Base-by-base conservation (phyloP, 1,140 invertebrate genomes). In the Diprion similis region DNA sequence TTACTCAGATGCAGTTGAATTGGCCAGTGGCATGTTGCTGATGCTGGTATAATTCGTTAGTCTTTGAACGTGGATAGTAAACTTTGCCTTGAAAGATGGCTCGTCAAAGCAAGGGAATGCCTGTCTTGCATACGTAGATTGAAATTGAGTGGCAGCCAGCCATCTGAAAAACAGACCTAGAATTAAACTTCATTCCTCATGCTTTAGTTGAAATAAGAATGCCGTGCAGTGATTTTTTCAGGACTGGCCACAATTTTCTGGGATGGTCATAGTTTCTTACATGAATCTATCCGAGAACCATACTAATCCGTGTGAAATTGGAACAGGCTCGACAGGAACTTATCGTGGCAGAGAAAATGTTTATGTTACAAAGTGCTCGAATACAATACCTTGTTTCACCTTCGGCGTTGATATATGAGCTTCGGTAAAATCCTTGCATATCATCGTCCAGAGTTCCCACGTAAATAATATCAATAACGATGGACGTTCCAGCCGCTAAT, bases 21-120 rank as follows among this genome's bases (percentile, higher is more conserved):
- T 94, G 91, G 73, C 94, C 91, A 91, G 76, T 0, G 92, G 92
- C 94, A 96, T 96, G 82, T 97, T 97, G 77, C 94, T 95, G n/a
- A 97, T 87, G 0, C 94, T 89, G 0, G 89, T 92, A 80, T 92
- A 92, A 13, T 90, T 89, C 73, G 90, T 88, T 0, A 83, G 81
- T 68, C 83, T 80, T 0, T 88, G 83, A 3, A 92, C 76, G 67
- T 81, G 80, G 0, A 83, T 86, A 18, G 91, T 82, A 18, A 92
- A 93, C 8, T 82, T 89, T 0, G 92, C 90, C 81, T 93, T 93
- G 67, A 92, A 82, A 3, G 78, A 83, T 1, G 93, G 93, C 78
- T 94, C 93, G 79, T 94, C 93, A 79, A 93, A 92, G 80, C 92
- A 93, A 2, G 93, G 93, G 76, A 93, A 93, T 9, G 91, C 91